Percentiles rank a stretch among this genome's conserved stretches.
phyloP scores from a whole-genome alignment of 1,140 invertebrate species.

The Vollenhovia emeryi region DNA sequence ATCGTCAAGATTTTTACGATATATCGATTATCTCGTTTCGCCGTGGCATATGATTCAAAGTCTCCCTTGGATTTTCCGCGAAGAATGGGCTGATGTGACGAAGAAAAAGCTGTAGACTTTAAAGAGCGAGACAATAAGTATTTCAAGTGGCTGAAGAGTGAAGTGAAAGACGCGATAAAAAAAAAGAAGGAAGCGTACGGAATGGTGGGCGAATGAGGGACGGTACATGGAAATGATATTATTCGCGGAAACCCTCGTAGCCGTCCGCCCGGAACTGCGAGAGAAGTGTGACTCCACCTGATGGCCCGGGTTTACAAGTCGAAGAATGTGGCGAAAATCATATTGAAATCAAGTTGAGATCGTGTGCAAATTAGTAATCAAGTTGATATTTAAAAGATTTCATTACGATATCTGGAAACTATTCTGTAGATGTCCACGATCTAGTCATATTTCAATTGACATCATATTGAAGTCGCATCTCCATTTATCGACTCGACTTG shows the following conservation, averaged over 20 bases:
- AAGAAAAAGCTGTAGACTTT: constrained; percentile 8
- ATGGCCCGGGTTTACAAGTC: too few species aligned
- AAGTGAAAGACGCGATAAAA: constrained; percentile 6
- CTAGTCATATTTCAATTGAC: too few species aligned
- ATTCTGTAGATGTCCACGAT: too few species aligned
- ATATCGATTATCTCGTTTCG: constrained; percentile 13
- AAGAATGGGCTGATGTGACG: background rate
- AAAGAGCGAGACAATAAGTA: constrained; percentile 32
- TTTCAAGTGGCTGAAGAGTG: constrained; percentile 35
- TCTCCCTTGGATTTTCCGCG: background rate
- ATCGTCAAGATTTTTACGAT: background rate
- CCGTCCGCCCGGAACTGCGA: constrained; percentile 17
- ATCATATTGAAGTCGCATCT: too few species aligned
- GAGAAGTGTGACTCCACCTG: constrained; percentile 19
- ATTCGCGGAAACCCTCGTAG: constrained; percentile 43
- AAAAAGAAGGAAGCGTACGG: background rate
- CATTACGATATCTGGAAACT: too few species aligned
- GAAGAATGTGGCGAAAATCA: too few species aligned
- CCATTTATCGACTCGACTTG: too few species aligned
- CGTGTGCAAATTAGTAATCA: too few species aligned
- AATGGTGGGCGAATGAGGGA: constrained; percentile 22
- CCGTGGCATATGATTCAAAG: background rate
- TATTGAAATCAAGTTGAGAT: too few species aligned
- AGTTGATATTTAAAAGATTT: too few species aligned
- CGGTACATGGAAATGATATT: constrained; percentile 53